Evolutionary conservation across 2,797 vertebrate species (phyloP), one percentile per base, ranked within the genome.

Genomic region (Antrozous pallidus): DNA sequence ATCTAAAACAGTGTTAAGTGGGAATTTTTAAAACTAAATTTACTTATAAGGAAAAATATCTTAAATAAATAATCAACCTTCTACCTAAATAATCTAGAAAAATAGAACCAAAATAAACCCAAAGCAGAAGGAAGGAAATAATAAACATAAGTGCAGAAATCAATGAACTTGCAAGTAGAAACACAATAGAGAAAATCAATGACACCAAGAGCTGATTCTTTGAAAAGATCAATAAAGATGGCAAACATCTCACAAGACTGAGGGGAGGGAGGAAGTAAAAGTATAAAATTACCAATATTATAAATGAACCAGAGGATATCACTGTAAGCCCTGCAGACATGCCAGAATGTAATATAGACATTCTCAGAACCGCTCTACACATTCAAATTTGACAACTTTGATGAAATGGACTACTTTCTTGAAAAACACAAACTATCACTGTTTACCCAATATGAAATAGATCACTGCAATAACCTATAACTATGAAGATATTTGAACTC

Each of bases 191-290:
- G 70, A 91, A 91, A 88, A 51, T 86, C 45, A 84, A 70, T 85
- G 24, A 83, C 80, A 94, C 28, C 36, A 74, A 56, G 47, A 86
- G 26, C 5, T 65, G 26, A 74, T 83, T 93, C 10, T 86, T 89
- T 36, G 16, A 83, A 95, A 86, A 91, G 12, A 89, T 83, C 31
- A 84, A 69, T 42, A 75, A 94, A 89, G 58, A 74, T 83, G 81
- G 74, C n/a, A 67, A 88, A 85, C 8, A 58, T 26, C 7, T 86
- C 69, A 14, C 31, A 70, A 91, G 42, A 31, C 4, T 56, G 56
- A 96, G 20, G 38, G 33, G 36, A 51, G 51, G 47, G 95, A 18
- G 31, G 42, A 14, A 36, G 18, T 67, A 16, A 85, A 83, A 67
- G 71, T 14, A 71, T 2, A 63, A 65, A 61, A n/a, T 87, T 84